Conservation (phyloP, 2,797 vertebrate genomes). For the Rhyacichthys aspro region DNA sequence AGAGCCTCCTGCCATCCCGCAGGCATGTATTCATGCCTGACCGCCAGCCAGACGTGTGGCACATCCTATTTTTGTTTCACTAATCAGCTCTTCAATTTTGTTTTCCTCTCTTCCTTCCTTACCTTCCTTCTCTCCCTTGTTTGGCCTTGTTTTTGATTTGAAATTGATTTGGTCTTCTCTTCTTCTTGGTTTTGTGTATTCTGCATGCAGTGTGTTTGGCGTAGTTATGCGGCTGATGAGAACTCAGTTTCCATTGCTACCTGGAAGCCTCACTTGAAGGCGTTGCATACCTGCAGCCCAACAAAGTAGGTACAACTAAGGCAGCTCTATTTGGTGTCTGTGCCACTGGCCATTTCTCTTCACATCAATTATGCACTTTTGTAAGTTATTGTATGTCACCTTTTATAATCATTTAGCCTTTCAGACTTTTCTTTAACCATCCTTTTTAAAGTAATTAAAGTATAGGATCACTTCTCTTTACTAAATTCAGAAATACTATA, state of each 20-base stretch:
- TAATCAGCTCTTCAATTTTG: constrained; percentile 83
- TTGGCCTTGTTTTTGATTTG: constrained; percentile 29
- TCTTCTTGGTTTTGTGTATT: constrained; percentile 72
- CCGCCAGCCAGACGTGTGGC: constrained; percentile 63
- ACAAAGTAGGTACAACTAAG: constrained; percentile 95
- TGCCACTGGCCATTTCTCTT: constrained; percentile 50
- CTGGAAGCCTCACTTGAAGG: constrained; percentile 99
- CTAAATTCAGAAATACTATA: neutral
- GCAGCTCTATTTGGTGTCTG: constrained; percentile 82
- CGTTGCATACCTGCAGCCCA: constrained; percentile 85
- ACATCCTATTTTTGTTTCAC: constrained; percentile 74
- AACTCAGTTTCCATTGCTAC: constrained; percentile 99
- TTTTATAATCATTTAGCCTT: constrained; percentile 13
- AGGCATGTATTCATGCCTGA: constrained; percentile 88
- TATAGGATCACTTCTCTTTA: constrained; percentile 5
- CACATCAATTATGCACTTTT: constrained; percentile 24
- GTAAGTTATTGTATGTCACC: constrained; percentile 45
- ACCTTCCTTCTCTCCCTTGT: constrained; percentile 67
- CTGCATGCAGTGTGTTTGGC: constrained; percentile 95
- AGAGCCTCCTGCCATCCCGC: constrained; percentile 84
- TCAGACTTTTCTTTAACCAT: constrained; percentile 23
- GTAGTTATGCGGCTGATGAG: constrained; percentile 99
- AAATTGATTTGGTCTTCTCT: constrained; percentile 54
- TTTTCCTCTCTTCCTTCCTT: constrained; percentile 55
- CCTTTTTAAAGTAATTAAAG: constrained; percentile 13